phyloP scores from a whole-genome alignment of 2,888 invertebrate genomes.

The Cyrtodaria siliqua region DNA sequence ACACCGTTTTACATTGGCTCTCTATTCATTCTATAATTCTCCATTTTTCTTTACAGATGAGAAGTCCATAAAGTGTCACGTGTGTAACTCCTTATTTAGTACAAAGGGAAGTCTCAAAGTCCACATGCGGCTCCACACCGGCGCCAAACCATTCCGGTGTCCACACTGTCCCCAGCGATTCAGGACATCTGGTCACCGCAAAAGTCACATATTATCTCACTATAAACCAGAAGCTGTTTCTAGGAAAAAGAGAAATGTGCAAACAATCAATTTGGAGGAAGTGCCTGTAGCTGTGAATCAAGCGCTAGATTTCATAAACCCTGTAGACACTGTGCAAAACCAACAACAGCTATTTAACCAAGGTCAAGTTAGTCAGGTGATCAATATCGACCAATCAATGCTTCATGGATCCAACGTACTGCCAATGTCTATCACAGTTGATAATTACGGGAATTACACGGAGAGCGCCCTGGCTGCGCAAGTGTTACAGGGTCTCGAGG shows the following conservation, averaged over 20 bases:
- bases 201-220: constrained; percentile 89
- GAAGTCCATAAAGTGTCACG: constrained; percentile 85
- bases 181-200: constrained; percentile 90
- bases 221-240: constrained; percentile 81
- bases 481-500: constrained; percentile 82
- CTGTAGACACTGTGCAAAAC: constrained; percentile 46
- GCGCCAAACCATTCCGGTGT: constrained; percentile 94
- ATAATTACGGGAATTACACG: constrained; percentile 63
- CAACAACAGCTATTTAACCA: constrained; percentile 48
- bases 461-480: constrained; percentile 76
- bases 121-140: constrained; percentile 86
- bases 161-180: constrained; percentile 92
- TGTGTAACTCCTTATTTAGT: constrained; percentile 85
- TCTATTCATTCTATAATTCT: too few species aligned
- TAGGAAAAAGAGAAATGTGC: constrained; percentile 50
- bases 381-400: constrained; percentile 76
- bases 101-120: constrained; percentile 86
- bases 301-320: constrained; percentile 51
- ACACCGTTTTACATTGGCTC: too few species aligned
- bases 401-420: constrained; percentile 67
- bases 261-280: constrained; percentile 34
- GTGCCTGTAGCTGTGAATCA: constrained; percentile 37
- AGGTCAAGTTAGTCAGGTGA: constrained; percentile 67
- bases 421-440: constrained; percentile 79
- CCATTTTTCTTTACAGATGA: constrained; percentile 72